Base-by-base conservation (phyloP, 1,140 invertebrate genomes). In the Triops cancriformis region DNA sequence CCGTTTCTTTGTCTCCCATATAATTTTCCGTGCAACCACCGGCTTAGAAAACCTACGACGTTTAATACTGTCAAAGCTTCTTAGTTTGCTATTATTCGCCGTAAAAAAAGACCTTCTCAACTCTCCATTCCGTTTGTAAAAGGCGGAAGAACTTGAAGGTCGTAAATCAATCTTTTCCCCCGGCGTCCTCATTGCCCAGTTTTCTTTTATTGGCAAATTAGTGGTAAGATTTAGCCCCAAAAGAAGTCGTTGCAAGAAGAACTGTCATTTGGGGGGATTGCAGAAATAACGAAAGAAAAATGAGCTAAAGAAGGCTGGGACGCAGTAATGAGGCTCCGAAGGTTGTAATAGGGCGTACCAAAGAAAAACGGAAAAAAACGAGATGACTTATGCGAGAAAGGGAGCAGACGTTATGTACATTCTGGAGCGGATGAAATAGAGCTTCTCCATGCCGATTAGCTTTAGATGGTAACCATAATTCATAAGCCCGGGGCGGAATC, bases 121-220 rank as follows among this genome's bases (percentile, higher is more conserved):
- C n/a, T 10, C 18, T 28, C n/a, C 28, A 26, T n/a, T 26, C 72
- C 14, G 10, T n/a, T 28, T 73, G 5, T 73, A 11, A n/a, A 73
- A 10, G 72, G 26, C 26, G n/a, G 72, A 73, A 14, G 26, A 73
- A n/a, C 26, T 73, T n/a, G 9, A 73, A 73, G 28, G 51, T 64
- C 51, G 51, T 64, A 64, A 64, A 64, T 64, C 51, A 64, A n/a
- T 64, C 23, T 64, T 64, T 64, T 45, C 18, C 5, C 18, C 5
- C 51, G 14, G 14, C 51, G 10, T 64, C 51, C 51, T 14, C 51
- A 6, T 64, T 64, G 51, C 51, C 6, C 10, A 64, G 51, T 64
- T 64, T 64, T 64, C 18, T 64, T 64, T 64, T 64, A 64, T 64
- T 64, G 51, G 51, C 51, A 64, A 64, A 64, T 64, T 64, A 64